Evolutionary conservation across 30 jellyfish, hydroid and myxozoan genomes (phyloP).

Genomic region (Hydractinia echinata): DNA sequence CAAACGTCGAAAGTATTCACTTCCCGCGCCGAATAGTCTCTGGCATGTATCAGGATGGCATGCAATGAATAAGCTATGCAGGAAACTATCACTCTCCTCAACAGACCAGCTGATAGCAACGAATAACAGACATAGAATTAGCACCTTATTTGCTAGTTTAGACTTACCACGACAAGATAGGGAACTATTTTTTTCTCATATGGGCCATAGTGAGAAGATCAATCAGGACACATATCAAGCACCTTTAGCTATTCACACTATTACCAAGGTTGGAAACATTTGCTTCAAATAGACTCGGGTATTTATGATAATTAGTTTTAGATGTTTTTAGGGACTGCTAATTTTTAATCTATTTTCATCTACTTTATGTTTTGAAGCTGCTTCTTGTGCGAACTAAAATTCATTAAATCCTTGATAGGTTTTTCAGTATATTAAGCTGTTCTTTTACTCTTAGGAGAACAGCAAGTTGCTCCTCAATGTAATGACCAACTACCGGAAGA

Average conservation of each 20-base stretch:
- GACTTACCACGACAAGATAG: neutral
- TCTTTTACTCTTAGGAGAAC: no score
- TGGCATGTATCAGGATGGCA: constrained; percentile 38
- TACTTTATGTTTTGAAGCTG: no score
- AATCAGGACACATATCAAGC: neutral
- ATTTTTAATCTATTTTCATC: no score
- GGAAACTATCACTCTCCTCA: neutral
- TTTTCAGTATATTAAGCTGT: no score
- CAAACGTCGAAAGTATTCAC: no score
- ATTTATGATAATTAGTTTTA: neutral
- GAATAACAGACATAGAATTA: neutral
- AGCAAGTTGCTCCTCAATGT: no score
- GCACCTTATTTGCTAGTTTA: neutral
- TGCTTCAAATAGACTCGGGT: neutral
- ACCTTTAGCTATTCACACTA: neutral
- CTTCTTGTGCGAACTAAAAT: no score
- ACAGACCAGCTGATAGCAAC: neutral
- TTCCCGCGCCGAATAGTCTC: no score
- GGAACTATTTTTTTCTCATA: neutral
- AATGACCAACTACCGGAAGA: no score
- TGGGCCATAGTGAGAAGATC: neutral
- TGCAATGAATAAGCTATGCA: constrained; percentile 15
- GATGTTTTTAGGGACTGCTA: no score
- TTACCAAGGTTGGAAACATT: neutral
- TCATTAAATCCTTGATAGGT: no score